Evolutionary conservation across 2,888 invertebrate species (phyloP).

Genomic region (Hydriomena furcata): DNA sequence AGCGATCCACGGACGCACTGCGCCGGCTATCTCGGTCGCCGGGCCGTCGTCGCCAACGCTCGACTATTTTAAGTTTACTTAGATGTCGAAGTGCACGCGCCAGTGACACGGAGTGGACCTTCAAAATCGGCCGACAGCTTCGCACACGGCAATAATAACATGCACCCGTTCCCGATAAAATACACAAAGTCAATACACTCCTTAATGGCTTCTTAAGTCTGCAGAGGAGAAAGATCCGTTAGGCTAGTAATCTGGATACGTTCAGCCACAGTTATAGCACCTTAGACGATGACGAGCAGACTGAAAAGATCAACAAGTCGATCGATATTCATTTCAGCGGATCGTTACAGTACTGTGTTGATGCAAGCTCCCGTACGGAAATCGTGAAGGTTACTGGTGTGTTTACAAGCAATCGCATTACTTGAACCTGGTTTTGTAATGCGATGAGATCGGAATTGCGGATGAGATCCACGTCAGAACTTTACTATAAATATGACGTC

Average conservation of each 20-base stretch:
- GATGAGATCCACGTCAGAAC: constrained; percentile 14
- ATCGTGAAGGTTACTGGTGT: constrained; percentile 41
- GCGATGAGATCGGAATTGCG: no score
- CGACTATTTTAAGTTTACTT: constrained; percentile 81
- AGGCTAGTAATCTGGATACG: no score
- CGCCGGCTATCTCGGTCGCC: constrained; percentile 80
- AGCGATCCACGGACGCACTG: constrained; percentile 77
- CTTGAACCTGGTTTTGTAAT: constrained; percentile 5
- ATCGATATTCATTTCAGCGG: constrained; percentile 4
- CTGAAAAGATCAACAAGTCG: not conserved
- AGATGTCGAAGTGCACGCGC: constrained; percentile 80
- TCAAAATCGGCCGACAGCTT: constrained; percentile 51
- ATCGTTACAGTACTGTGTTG: not conserved
- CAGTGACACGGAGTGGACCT: constrained; percentile 70
- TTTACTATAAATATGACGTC: constrained; percentile 7
- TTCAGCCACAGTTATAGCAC: no score
- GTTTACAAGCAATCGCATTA: constrained; percentile 26
- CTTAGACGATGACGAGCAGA: not conserved
- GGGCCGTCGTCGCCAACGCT: constrained; percentile 68
- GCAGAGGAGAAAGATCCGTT: not conserved
- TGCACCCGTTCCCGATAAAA: constrained; percentile 34
- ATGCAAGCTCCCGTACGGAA: constrained; percentile 34
- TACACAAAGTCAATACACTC: constrained; percentile 12
- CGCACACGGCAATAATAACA: constrained; percentile 46
- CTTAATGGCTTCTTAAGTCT: not conserved